These are phyloP conservation scores for Sebastes cheni DNA, from an alignment of 2,797 vertebrate genomes.

Conservation along the genomic window DNA sequence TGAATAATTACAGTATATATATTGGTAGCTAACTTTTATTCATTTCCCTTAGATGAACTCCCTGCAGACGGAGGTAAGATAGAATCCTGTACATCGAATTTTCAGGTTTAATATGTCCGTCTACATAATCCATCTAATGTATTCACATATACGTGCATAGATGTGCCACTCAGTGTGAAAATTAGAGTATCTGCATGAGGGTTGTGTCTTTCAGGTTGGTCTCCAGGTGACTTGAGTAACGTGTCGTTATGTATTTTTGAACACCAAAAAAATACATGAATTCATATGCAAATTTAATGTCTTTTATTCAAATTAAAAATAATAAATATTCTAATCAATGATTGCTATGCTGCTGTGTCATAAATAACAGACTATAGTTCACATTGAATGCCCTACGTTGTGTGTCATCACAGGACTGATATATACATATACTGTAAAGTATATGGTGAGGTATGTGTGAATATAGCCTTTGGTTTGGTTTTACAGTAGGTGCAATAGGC, in stretches of 20 bases:
- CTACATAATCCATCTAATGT: slow-evolving; percentile 48
- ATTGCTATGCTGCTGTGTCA: slow-evolving; percentile 1
- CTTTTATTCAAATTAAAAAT: neutral
- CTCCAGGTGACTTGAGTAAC: neutral
- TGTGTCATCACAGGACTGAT: neutral
- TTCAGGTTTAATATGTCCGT: slow-evolving; percentile 16
- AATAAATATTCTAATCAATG: neutral
- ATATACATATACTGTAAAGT: slow-evolving; percentile 26
- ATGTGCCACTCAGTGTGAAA: slow-evolving; percentile 51
- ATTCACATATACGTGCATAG: slow-evolving; percentile 66
- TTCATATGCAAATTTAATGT: neutral
- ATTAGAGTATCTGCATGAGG: slow-evolving; percentile 37
- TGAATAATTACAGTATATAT: neutral
- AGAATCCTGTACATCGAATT: slow-evolving; percentile 13
- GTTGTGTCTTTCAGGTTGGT: neutral
- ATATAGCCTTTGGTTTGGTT: neutral
- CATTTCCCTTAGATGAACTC: slow-evolving; percentile 54
- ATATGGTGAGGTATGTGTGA: slow-evolving; percentile 15
- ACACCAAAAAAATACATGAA: neutral
- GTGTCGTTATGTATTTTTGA: slow-evolving; percentile 1
- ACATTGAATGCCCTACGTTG: neutral
- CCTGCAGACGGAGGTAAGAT: slow-evolving; percentile 73
- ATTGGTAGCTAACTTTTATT: slow-evolving; percentile 34
- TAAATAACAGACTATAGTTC: slow-evolving; percentile 5
- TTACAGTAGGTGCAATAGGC: neutral